Base-by-base conservation (phyloP, 2,113 vertebrate species). In the Leucosticte australis region DNA sequence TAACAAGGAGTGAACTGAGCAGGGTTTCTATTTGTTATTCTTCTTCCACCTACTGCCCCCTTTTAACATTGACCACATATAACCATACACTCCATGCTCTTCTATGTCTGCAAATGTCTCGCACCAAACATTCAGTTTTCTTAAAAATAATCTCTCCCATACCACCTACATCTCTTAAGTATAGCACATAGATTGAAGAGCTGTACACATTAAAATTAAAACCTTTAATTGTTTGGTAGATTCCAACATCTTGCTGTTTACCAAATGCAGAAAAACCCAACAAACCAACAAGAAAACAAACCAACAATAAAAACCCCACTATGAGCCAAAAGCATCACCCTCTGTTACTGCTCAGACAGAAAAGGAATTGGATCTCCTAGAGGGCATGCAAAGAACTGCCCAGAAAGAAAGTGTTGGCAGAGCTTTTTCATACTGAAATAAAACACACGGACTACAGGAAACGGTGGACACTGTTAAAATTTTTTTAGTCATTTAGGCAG, bases 391-490 rank as follows among this genome's bases (percentile, higher is more conserved):
- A 88, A 94, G 67, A 87, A 85, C 50, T 53, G 27, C 78, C 47
- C 55, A 41, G 50, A 64, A 82, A 78, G 10, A 81, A 90, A 91
- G 39, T 14, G 15, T 30, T 82, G 44, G 56, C 39, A 87, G 68
- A 87, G 37, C 21, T 52, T 83, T 83, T 70, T 59, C 18, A 8
- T 24, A 69, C 64, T 15, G 7, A 78, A 20, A 56, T 24, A 57
- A 88, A 90, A 90, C 1, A 1, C 47, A 83, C 12, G 0, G 1
- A 76, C n/a, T 16, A 42, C 20, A 77, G 24, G 24, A 37, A 89
- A 74, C 3, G 0, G 21, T 4, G 10, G 47, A 49, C 55, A 80
- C 11, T 0, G 0, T 28, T 37, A 62, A 57, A 3, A 69, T 10
- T 44, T 78, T 78, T 65, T 44, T 39, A 71, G 35, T 30, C 75